Conservation (phyloP, 2,113 vertebrate species). For the Plotosus lineatus region DNA sequence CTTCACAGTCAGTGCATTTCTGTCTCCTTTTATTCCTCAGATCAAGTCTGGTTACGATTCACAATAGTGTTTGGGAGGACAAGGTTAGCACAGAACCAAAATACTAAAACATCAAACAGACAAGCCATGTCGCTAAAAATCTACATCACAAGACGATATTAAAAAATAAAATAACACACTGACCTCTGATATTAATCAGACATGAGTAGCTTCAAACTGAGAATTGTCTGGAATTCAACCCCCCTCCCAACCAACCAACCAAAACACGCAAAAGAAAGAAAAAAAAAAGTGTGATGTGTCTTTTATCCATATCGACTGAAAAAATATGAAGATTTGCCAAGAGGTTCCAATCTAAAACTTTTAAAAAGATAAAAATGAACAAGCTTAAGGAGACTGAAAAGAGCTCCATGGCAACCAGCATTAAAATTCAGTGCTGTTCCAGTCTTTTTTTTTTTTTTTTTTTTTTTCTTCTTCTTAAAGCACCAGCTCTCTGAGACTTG, state of each 20-base stretch:
- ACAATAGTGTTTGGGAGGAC: constrained; percentile 23
- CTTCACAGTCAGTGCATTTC: background rate
- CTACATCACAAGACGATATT: background rate
- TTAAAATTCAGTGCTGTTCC: constrained; percentile 47
- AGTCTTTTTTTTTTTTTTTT: constrained; percentile 53
- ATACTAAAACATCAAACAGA: background rate
- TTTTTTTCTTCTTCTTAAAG: constrained; percentile 54
- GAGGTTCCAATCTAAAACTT: constrained; percentile 38
- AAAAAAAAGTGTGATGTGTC: background rate
- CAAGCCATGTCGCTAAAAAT: constrained; percentile 28
- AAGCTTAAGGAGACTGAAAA: constrained; percentile 22
- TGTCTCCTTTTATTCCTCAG: background rate
- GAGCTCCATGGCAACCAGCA: constrained; percentile 38
- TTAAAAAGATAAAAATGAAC: constrained; percentile 34
- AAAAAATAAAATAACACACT: constrained; percentile 9
- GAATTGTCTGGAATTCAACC: background rate
- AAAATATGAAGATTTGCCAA: background rate
- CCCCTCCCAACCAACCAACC: too few relatives aligned
- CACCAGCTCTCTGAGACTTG: constrained; percentile 17
- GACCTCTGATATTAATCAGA: constrained; percentile 27
- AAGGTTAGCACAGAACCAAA: constrained; percentile 14
- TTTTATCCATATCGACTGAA: constrained; percentile 28
- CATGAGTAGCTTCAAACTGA: constrained; percentile 10
- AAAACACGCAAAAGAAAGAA: background rate
- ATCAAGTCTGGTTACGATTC: background rate